Evolutionary conservation across 2,888 invertebrate genomes (phyloP).

Genomic region (Ichneumon xanthorius): DNA sequence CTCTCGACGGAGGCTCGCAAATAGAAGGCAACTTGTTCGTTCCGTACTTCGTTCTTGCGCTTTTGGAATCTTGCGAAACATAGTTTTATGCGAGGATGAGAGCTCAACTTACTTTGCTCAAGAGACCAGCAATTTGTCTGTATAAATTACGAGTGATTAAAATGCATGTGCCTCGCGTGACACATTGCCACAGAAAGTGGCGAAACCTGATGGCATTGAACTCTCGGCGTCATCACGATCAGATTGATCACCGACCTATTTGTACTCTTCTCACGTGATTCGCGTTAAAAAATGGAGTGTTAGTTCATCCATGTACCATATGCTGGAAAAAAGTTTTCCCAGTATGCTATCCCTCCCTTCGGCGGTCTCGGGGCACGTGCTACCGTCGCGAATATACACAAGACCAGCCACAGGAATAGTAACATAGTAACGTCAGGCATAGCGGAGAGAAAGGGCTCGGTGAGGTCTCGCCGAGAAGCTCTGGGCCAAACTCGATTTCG

Average conservation of each 20-base stretch:
- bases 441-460: conserved; percentile 69
- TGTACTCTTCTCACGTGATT: conserved; percentile 35
- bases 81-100: not conserved
- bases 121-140: not conserved
- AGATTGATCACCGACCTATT: conserved; percentile 53
- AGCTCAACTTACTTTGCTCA: not conserved
- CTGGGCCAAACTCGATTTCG: conserved; percentile 82
- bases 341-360: conserved; percentile 16
- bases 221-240: conserved; percentile 26
- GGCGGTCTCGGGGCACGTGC: conserved; percentile 64
- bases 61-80: not conserved
- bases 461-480: conserved; percentile 73
- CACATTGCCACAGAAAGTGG: conserved; percentile 19
- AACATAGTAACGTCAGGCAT: conserved; percentile 48
- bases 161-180: conserved; percentile 17
- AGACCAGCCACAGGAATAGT: conserved; percentile 39
- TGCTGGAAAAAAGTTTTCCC: conserved; percentile 52
- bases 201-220: not conserved
- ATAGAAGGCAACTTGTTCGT: not conserved
- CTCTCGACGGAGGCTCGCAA: not conserved
- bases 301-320: conserved; percentile 24
- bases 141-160: not conserved
- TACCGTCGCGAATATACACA: conserved; percentile 59
- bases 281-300: conserved; percentile 29
- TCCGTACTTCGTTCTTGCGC: not conserved